Evolutionary conservation across 2,113 vertebrate species (phyloP), one percentile per base, ranked within the genome.

Genomic region (Phasianus colchicus): DNA sequence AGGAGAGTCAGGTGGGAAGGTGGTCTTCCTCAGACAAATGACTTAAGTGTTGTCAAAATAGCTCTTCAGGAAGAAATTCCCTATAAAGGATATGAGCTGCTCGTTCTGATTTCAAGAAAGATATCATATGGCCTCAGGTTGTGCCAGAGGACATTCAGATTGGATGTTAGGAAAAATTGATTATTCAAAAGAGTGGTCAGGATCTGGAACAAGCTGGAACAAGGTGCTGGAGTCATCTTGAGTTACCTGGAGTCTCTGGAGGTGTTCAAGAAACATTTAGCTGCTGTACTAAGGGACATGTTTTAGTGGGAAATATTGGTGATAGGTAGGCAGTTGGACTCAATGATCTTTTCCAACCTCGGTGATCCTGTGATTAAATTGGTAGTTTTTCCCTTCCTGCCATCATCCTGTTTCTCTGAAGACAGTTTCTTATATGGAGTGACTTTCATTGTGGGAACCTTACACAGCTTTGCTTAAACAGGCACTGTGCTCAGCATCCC

Each of bases 361-460:
- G 52, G 52, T 10, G 27, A 54, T 30, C 30, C 52, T 30, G 27
- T 54, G 25, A 54, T 27, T 29, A 61, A 22, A 61, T 1, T 34
- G 34, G 48, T 16, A 14, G 70, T 88, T 73, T 91, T 81, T 60
- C 45, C 78, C 54, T 85, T 73, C 25, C 3, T 87, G 36, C 47
- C 60, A 52, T 85, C 18, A 32, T 93, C 83, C 80, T 71, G 24
- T 86, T 93, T 94, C 61, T 81, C 54, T 92, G 87, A 96, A 85
- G 67, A 61, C 54, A 78, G 9, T 89, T 90, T 94, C 89, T 42
- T 13, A 3, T 71, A 9, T 27, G 32, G 14, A 54, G 65, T 88
- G n/a, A 48, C 58, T 88, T 95, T 83, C 36, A 58, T 64, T 91
- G 63, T 85, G 66, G 55, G 25, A 95, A n/a, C 24, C 70, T 89